These are phyloP conservation scores for Cavia porcellus DNA, from an alignment of 2,113 vertebrate species.

Conservation along the genomic window DNA sequence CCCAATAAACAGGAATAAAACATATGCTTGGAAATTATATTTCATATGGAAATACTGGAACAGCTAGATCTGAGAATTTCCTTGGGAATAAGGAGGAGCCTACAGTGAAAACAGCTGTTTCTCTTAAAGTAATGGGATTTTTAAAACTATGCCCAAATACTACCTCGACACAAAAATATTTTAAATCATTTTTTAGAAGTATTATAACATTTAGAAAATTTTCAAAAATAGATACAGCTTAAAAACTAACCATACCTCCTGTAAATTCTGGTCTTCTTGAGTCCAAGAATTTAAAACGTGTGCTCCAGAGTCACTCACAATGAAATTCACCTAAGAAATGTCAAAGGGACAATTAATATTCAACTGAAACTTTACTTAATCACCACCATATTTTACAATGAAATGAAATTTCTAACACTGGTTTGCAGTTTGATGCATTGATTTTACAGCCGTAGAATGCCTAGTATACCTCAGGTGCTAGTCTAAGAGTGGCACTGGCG, in stretches of 20 bases:
- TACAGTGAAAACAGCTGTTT: background rate
- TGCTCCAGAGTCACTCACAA: slow-evolving; percentile 98
- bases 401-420: background rate
- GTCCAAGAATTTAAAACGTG: slow-evolving; percentile 98
- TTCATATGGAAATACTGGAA: background rate
- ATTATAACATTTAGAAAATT: slow-evolving; percentile 58
- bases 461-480: background rate
- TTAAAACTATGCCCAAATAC: slow-evolving; percentile 51
- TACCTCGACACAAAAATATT: background rate
- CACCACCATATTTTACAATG: background rate
- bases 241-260: slow-evolving; percentile 91
- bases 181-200: slow-evolving; percentile 15
- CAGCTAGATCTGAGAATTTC: slow-evolving; percentile 12
- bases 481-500: background rate
- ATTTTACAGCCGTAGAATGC: background rate
- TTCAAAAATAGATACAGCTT: slow-evolving; percentile 9
- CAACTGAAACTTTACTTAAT: slow-evolving; percentile 34
- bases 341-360: slow-evolving; percentile 69
- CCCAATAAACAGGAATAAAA: slow-evolving; percentile 31
- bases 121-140: slow-evolving; percentile 10
- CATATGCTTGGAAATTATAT: background rate
- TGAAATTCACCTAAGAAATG: slow-evolving; percentile 94
- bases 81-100: background rate
- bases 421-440: background rate
- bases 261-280: slow-evolving; percentile 96